Evolutionary conservation across 2,113 vertebrate genomes (phyloP).

Genomic region (Heliornis fulica): DNA sequence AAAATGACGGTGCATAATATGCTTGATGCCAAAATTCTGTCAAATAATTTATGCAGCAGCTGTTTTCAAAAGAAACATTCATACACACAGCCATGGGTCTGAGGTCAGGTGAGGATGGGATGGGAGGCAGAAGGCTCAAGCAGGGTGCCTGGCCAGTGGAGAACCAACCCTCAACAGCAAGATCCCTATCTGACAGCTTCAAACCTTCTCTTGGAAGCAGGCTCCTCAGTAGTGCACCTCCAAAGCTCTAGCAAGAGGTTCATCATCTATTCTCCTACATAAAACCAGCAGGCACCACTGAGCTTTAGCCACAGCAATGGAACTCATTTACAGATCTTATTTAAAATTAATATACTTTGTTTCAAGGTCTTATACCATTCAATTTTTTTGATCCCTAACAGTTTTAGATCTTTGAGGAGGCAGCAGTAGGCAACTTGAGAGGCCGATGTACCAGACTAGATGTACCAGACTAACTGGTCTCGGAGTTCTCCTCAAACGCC

Average conservation of each 20-base stretch:
- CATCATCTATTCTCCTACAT: neutral
- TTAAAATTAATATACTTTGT: neutral
- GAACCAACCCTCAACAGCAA: neutral
- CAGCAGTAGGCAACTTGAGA: neutral
- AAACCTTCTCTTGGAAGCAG: neutral
- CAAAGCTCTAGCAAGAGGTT: neutral
- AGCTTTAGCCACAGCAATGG: neutral
- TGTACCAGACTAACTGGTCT: conserved; percentile 12
- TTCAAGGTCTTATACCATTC: neutral
- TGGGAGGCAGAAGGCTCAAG: neutral
- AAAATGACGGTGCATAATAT: conserved; percentile 23
- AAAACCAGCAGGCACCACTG: neutral
- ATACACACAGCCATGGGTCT: neutral
- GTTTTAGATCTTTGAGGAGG: neutral
- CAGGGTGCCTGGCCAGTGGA: neutral
- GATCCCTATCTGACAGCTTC: neutral
- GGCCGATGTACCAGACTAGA: neutral
- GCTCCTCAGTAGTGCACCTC: neutral
- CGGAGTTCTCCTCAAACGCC: neutral
- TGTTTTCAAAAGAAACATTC: conserved; percentile 62
- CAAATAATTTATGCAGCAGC: conserved; percentile 54
- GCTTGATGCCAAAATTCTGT: conserved; percentile 41
- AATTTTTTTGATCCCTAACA: neutral
- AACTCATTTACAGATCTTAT: neutral
- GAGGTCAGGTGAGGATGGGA: conserved; percentile 38